Evolutionary conservation across 2,888 invertebrate genomes (phyloP).

Genomic region (Stomorhina lunata): DNA sequence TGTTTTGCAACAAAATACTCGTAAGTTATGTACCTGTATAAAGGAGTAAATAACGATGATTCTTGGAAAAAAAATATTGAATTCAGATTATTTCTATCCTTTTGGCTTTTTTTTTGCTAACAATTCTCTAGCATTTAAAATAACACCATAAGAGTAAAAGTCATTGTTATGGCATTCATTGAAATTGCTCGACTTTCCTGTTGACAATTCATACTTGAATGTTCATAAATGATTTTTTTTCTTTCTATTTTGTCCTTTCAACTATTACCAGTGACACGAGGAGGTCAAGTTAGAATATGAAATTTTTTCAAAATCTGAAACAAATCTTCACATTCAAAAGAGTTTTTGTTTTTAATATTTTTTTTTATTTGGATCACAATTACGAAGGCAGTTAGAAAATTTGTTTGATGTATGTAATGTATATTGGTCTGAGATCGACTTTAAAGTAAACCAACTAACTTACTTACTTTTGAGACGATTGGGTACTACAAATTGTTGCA

Average conservation of each 20-base stretch:
- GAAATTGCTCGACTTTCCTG: slow-evolving; percentile 2
- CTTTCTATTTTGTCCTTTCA: neutral
- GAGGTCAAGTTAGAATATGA: slow-evolving; percentile 7
- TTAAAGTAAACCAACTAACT: no score
- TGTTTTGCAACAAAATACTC: neutral
- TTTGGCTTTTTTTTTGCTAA: neutral
- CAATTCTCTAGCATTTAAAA: slow-evolving; percentile 25
- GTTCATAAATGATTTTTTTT: slow-evolving; percentile 37
- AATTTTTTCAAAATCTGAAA: neutral
- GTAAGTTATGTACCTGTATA: neutral
- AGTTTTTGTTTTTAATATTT: neutral
- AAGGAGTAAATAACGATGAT: neutral
- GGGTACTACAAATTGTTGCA: no score
- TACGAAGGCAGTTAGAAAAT: no score
- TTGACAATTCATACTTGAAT: slow-evolving; percentile 35
- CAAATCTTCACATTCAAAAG: neutral
- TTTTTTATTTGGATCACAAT: neutral
- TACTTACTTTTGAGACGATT: no score
- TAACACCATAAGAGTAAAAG: neutral
- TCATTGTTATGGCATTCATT: slow-evolving; percentile 2
- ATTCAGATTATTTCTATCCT: slow-evolving; percentile 9
- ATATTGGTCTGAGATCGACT: no score
- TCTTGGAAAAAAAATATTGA: slow-evolving; percentile 9
- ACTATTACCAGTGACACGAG: slow-evolving; percentile 10
- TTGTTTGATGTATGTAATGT: no score